Evolutionary conservation across 2,113 vertebrate genomes (phyloP).

Genomic region (Sylvietta virens): DNA sequence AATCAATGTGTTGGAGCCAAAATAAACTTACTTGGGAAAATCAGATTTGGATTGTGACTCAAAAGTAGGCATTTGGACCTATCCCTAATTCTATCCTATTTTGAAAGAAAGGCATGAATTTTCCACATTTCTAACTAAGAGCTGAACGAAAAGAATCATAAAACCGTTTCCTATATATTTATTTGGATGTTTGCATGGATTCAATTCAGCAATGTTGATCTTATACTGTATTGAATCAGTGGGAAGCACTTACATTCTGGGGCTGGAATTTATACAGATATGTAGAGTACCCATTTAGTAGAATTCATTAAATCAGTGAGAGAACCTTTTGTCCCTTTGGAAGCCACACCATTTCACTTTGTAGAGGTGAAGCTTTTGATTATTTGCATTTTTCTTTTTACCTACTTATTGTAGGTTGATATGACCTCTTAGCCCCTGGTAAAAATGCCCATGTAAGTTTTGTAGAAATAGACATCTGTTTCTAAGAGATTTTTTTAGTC

Average conservation of each 20-base stretch:
- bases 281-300: background rate
- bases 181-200: background rate
- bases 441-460: background rate
- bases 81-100: background rate
- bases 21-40: background rate
- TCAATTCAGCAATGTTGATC: background rate
- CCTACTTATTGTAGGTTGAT: background rate
- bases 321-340: background rate
- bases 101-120: background rate
- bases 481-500: background rate
- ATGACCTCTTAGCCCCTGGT: background rate
- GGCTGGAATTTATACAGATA: background rate
- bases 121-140: background rate
- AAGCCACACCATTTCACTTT: background rate
- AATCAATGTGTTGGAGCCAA: background rate
- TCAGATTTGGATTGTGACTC: background rate
- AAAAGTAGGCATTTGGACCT: background rate
- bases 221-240: constrained; percentile 15
- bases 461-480: background rate
- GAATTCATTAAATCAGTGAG: background rate
- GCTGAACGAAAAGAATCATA: constrained; percentile 4
- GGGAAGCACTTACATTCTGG: background rate
- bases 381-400: background rate
- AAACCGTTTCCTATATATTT: constrained; percentile 14
- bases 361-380: background rate